Conservation (phyloP, 2,797 vertebrate genomes). For the Enteromius afrohamiltoni region DNA sequence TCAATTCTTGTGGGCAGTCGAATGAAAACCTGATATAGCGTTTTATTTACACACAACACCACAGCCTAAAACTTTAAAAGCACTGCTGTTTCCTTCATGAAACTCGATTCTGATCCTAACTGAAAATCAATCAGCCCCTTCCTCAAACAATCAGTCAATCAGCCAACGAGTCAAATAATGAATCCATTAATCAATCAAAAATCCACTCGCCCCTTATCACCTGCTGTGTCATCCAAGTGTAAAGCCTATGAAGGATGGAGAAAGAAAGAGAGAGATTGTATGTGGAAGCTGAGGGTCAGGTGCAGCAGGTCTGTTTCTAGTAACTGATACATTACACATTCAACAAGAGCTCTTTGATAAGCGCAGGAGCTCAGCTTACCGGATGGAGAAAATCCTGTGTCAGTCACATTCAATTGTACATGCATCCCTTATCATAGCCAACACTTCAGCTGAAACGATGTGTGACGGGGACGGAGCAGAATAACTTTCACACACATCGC, state of each 20-base stretch:
- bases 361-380: slow-evolving; percentile 22
- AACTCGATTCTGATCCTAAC: not conserved
- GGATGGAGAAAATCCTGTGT: slow-evolving; percentile 39
- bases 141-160: not conserved
- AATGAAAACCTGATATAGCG: not conserved
- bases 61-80: slow-evolving; percentile 3
- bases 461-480: slow-evolving; percentile 39
- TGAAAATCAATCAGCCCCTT: slow-evolving; percentile 13
- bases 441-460: slow-evolving; percentile 35
- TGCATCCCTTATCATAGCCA: slow-evolving; percentile 37
- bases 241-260: not conserved
- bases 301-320: slow-evolving; percentile 41
- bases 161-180: not conserved
- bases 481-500: slow-evolving; percentile 34
- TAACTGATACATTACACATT: slow-evolving; percentile 48
- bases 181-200: slow-evolving; percentile 19
- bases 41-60: not conserved
- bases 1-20: not conserved
- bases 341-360: slow-evolving; percentile 58
- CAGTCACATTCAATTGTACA: slow-evolving; percentile 40
- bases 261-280: not conserved
- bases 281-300: slow-evolving; percentile 41
- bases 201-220: not conserved
- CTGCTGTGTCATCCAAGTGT: not conserved
- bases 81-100: not conserved